Percentiles rank a stretch among this genome's conserved stretches.
Conservation (phyloP, 2,113 vertebrate species). For the Bettongia penicillata region DNA sequence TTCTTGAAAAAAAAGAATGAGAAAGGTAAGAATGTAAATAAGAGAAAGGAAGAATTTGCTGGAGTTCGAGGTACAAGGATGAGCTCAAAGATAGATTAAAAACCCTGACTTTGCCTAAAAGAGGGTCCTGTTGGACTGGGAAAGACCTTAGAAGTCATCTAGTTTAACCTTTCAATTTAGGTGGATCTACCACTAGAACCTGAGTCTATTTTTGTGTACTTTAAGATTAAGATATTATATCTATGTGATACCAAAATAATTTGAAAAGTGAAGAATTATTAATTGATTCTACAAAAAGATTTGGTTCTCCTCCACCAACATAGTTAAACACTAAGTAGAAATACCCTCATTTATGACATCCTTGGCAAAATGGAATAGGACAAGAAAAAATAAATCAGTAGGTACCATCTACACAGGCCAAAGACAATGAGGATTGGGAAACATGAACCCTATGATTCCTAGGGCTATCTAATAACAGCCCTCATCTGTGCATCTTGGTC, state of each 20-base stretch:
- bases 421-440: background rate
- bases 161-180: background rate
- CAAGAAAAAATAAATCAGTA: background rate
- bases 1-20: too few species aligned
- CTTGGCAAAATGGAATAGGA: background rate
- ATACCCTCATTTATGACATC: background rate
- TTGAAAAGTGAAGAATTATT: background rate
- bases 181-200: background rate
- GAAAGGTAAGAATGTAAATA: background rate
- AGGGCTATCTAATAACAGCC: background rate
- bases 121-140: background rate
- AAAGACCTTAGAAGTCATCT: background rate
- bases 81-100: background rate
- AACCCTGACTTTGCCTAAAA: background rate
- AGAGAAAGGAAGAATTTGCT: background rate
- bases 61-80: background rate
- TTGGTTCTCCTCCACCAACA: background rate
- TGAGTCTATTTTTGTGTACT: background rate
- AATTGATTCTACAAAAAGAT: background rate
- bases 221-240: background rate
- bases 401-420: background rate
- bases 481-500: background rate
- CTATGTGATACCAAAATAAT: background rate
- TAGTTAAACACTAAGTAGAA: background rate
- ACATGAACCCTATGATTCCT: background rate